Conservation (phyloP, 2,888 invertebrate genomes). For the Acronicta alni region DNA sequence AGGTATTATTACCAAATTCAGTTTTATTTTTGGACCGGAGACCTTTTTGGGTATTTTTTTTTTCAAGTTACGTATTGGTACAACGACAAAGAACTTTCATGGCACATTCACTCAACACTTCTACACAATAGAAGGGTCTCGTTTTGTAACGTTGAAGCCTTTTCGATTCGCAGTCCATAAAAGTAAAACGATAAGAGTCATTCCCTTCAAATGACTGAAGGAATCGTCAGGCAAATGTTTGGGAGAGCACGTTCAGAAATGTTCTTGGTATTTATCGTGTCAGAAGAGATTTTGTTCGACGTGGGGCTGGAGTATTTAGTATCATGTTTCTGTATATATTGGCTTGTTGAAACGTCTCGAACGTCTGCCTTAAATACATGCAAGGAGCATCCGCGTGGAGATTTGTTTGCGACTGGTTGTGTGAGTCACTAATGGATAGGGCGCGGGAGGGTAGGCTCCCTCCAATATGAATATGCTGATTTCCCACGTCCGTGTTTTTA, state of each 20-base stretch:
- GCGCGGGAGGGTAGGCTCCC: slow-evolving; percentile 73
- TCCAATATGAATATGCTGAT: slow-evolving; percentile 86
- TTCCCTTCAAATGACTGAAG: slow-evolving; percentile 82
- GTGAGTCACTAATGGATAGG: slow-evolving; percentile 85
- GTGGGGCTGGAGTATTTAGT: slow-evolving; percentile 74
- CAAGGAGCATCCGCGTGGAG: slow-evolving; percentile 71
- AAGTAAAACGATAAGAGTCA: slow-evolving; percentile 85
- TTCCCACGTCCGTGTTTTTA: slow-evolving; percentile 81
- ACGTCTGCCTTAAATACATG: slow-evolving; percentile 67
- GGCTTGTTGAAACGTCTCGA: slow-evolving; percentile 70
- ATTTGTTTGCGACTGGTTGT: slow-evolving; percentile 78
- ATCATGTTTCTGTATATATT: slow-evolving; percentile 75
- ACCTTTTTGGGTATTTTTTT: slow-evolving; percentile 59
- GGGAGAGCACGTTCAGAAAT: slow-evolving; percentile 64
- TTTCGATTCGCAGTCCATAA: slow-evolving; percentile 85
- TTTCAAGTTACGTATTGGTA: slow-evolving; percentile 67
- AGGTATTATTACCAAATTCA: slow-evolving; percentile 47
- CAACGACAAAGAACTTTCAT: slow-evolving; percentile 75
- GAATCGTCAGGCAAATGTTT: slow-evolving; percentile 77
- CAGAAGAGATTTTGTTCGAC: slow-evolving; percentile 74
- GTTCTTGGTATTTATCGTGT: slow-evolving; percentile 73
- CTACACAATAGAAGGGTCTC: slow-evolving; percentile 83
- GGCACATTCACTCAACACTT: slow-evolving; percentile 79
- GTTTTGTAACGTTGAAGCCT: slow-evolving; percentile 81
- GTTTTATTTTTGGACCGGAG: slow-evolving; percentile 58